phyloP scores from a whole-genome alignment of 2,113 vertebrate species.

The Lagopus muta region DNA sequence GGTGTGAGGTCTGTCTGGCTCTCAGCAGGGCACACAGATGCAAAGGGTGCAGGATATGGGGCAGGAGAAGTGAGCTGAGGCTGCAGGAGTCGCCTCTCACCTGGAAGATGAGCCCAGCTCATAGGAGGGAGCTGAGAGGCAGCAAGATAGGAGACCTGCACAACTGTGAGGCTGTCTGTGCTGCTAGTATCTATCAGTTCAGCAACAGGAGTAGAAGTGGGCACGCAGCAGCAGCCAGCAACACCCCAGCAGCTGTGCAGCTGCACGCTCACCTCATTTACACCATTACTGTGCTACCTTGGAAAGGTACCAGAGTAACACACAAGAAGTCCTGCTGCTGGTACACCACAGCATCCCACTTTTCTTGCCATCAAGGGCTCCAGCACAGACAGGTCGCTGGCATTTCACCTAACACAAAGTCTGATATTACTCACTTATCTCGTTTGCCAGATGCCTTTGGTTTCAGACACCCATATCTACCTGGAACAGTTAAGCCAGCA shows the following conservation, averaged over 20 bases:
- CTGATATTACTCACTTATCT: neutral
- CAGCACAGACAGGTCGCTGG: neutral
- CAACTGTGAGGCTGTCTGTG: neutral
- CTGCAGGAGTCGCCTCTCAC: neutral
- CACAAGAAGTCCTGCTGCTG: neutral
- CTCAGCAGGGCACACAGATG: neutral
- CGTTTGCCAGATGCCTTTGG: neutral
- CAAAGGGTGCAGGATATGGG: neutral
- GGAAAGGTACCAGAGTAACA: neutral
- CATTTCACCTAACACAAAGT: neutral
- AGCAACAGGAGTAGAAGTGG: neutral
- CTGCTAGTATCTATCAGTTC: accelerated
- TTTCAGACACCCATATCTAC: neutral
- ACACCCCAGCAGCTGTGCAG: accelerated
- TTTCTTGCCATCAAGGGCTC: neutral
- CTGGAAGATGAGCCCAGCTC: neutral
- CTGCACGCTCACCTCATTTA: accelerated
- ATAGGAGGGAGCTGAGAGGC: neutral
- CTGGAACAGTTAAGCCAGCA: neutral
- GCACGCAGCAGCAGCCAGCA: neutral
- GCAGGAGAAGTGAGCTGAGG: neutral
- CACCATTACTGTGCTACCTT: neutral
- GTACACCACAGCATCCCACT: neutral
- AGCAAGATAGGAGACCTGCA: accelerated
- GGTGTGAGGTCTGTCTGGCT: accelerated